Percentiles rank a stretch among this genome's conserved stretches.
Evolutionary conservation across 2,113 vertebrate species (phyloP).

Genomic region (Lophotis ruficrista): DNA sequence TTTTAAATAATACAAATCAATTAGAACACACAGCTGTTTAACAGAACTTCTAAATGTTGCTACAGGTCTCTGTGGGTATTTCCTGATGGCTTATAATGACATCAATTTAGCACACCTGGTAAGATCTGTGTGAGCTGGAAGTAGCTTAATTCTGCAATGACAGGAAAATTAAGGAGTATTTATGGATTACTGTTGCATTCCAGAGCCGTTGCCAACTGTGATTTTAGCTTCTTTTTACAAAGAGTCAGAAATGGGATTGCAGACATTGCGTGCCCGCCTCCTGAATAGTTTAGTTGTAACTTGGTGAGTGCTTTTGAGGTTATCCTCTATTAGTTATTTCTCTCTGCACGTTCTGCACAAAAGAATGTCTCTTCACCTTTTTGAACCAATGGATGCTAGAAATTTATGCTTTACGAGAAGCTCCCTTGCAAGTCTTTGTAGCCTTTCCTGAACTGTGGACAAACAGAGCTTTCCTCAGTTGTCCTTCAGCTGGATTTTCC

Average conservation of each 20-base stretch:
- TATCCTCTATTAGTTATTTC: background rate
- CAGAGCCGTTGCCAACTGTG: conserved; percentile 45
- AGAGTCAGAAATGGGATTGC: background rate
- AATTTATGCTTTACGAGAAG: background rate
- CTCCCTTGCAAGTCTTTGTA: background rate
- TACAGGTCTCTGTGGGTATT: conserved; percentile 78
- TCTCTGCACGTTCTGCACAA: background rate
- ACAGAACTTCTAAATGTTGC: conserved; percentile 75
- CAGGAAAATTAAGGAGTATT: conserved; percentile 76
- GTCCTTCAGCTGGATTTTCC: background rate
- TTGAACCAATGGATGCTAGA: background rate
- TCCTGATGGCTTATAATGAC: conserved; percentile 82
- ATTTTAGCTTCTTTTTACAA: conserved; percentile 22
- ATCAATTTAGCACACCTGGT: conserved; percentile 83
- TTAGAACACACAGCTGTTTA: conserved; percentile 82
- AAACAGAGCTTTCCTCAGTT: background rate
- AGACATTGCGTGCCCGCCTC: background rate
- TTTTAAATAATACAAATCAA: conserved; percentile 84
- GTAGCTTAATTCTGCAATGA: conserved; percentile 76
- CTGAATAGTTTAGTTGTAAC: conserved; percentile 1
- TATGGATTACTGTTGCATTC: conserved; percentile 67
- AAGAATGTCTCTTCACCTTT: background rate
- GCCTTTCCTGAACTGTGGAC: background rate
- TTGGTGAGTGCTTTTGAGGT: background rate
- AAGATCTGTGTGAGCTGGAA: conserved; percentile 71